A percentile compares a stretch with the other conserved stretches of the same genome.
Conservation (phyloP, 1,140 invertebrate genomes). For the Laodelphax striatellus region DNA sequence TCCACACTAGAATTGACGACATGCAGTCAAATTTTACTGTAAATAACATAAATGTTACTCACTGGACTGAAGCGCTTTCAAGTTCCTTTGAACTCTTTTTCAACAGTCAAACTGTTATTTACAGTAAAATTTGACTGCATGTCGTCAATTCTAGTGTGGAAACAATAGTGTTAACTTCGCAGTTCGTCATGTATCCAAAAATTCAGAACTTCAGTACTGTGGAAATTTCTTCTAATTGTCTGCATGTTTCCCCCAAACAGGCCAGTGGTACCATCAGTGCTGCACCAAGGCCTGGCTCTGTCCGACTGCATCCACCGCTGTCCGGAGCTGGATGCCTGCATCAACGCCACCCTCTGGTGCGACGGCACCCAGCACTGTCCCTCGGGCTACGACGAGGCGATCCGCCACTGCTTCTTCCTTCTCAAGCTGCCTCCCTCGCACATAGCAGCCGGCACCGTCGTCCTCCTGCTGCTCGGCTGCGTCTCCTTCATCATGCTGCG, state of each 20-base stretch:
- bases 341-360: constrained; percentile 79
- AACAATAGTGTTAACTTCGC: too few relatives aligned
- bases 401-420: constrained; percentile 62
- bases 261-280: constrained; percentile 30
- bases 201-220: too few relatives aligned
- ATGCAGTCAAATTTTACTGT: too few relatives aligned
- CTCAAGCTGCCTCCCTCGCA: constrained; percentile 60
- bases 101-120: too few relatives aligned
- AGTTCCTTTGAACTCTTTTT: too few relatives aligned
- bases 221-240: too few relatives aligned
- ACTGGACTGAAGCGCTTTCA: too few relatives aligned
- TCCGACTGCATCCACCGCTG: constrained; percentile 69
- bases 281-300: constrained; percentile 38
- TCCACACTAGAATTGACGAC: too few relatives aligned
- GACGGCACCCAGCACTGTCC: constrained; percentile 76
- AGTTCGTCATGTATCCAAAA: too few relatives aligned
- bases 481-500: constrained; percentile 24
- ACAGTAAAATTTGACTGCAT: too few relatives aligned
- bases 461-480: constrained; percentile 31
- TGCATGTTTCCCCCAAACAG: constrained; percentile 25
- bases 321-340: constrained; percentile 76
- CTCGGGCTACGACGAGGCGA: constrained; percentile 73
- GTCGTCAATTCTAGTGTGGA: too few relatives aligned
- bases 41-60: too few relatives aligned
- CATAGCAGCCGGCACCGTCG: constrained; percentile 40